Conservation (phyloP, 2,888 invertebrate genomes). For the Nebria brevicollis region DNA sequence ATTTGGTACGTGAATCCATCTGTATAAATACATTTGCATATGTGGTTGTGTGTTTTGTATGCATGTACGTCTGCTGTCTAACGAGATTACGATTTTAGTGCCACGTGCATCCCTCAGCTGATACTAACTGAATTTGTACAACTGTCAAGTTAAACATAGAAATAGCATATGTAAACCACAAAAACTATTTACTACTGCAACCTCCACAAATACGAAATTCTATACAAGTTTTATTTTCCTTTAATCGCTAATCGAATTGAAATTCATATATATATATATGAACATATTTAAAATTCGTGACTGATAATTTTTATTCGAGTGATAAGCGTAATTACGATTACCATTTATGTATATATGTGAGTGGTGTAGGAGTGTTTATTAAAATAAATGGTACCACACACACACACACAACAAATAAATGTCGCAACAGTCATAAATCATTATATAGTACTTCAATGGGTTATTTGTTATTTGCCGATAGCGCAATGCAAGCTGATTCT, state of each 20-base stretch:
- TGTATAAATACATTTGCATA: not conserved
- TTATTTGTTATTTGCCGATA: not conserved
- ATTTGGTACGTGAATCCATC: not conserved
- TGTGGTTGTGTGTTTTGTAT: not conserved
- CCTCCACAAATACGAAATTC: not conserved
- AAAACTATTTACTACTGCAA: not conserved
- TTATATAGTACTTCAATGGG: not conserved
- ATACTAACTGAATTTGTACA: conserved; percentile 19
- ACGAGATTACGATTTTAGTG: conserved; percentile 13
- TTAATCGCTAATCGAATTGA: no score
- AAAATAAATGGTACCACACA: not conserved
- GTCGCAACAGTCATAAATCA: not conserved
- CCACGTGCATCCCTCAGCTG: conserved; percentile 12
- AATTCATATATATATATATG: no score
- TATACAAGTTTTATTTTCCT: no score
- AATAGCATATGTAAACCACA: conserved; percentile 6
- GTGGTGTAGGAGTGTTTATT: not conserved
- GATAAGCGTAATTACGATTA: not conserved
- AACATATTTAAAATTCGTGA: not conserved
- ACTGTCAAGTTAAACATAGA: conserved; percentile 5
- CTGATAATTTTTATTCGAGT: not conserved
- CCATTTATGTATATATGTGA: not conserved
- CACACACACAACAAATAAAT: not conserved
- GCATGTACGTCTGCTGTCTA: conserved; percentile 11
- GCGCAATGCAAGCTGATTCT: not conserved